These are phyloP conservation scores for Scaptomyza hsui DNA, from an alignment of 1,140 invertebrate species.

Conservation along the genomic window DNA sequence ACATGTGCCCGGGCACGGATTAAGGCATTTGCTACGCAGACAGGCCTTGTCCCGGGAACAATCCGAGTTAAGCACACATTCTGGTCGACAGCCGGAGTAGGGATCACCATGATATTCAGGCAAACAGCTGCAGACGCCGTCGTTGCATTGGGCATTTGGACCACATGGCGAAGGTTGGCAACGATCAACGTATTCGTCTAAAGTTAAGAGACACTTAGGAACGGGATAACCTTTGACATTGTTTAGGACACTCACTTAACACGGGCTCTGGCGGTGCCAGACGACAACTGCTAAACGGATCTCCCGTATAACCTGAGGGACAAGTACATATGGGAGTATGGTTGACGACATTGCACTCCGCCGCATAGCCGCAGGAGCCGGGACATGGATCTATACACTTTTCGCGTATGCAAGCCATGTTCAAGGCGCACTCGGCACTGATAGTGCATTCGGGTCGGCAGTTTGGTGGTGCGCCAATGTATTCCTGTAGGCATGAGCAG, in stretches of 20 bases:
- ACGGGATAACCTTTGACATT: slow-evolving; percentile 83
- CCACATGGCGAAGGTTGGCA: slow-evolving; percentile 93
- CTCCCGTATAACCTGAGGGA: slow-evolving; percentile 90
- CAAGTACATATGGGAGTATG: slow-evolving; percentile 93
- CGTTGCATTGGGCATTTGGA: slow-evolving; percentile 91
- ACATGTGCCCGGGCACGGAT: slow-evolving; percentile 91
- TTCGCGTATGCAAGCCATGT: slow-evolving; percentile 91
- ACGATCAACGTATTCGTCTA: slow-evolving; percentile 88
- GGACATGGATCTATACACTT: slow-evolving; percentile 94
- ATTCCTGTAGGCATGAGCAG: slow-evolving; percentile 91
- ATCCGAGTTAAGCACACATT: slow-evolving; percentile 93
- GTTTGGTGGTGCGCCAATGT: slow-evolving; percentile 89
- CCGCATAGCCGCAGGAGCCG: slow-evolving; percentile 91
- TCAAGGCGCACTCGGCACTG: slow-evolving; percentile 91
- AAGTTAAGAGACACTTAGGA: slow-evolving; percentile 84
- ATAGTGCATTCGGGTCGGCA: slow-evolving; percentile 94
- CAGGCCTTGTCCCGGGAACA: slow-evolving; percentile 90
- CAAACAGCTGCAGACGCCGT: slow-evolving; percentile 90
- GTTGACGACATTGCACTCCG: slow-evolving; percentile 93
- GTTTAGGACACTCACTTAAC: slow-evolving; percentile 85
- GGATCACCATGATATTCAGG: slow-evolving; percentile 93
- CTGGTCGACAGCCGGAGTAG: slow-evolving; percentile 91
- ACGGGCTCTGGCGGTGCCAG: slow-evolving; percentile 81
- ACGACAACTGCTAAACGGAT: slow-evolving; percentile 91
- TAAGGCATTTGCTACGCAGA: slow-evolving; percentile 91